These are phyloP conservation scores for Chymomyza caudatula DNA, from an alignment of 2,888 invertebrate species.

Conservation along the genomic window DNA sequence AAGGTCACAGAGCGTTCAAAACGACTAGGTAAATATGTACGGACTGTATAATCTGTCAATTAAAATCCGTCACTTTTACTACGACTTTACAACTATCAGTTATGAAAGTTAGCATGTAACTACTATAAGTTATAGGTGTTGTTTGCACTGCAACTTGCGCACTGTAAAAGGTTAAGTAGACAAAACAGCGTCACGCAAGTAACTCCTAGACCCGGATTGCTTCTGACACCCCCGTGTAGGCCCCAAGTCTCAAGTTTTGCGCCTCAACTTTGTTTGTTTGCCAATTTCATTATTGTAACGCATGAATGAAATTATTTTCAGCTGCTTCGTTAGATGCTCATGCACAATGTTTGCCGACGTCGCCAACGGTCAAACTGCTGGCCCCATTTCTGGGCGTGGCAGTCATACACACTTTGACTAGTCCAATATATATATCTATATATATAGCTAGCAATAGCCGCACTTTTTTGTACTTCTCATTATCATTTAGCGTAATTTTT, in stretches of 20 bases:
- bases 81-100: not conserved
- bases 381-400: conserved; percentile 50
- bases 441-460: not conserved
- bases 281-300: conserved; percentile 68
- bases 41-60: conserved; percentile 39
- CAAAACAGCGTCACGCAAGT: conserved; percentile 17
- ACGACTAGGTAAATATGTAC: not conserved
- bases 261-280: conserved; percentile 46
- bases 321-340: conserved; percentile 35
- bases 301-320: conserved; percentile 59
- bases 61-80: conserved; percentile 28
- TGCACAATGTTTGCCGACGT: conserved; percentile 35
- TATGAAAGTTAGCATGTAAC: not conserved
- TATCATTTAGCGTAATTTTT: conserved; percentile 42
- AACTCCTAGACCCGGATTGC: not conserved
- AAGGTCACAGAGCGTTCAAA: not conserved
- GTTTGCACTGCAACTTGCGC: conserved; percentile 3
- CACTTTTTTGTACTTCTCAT: conserved; percentile 43
- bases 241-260: not conserved
- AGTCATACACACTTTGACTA: not conserved
- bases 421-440: conserved; percentile 9
- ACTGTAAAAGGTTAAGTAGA: conserved; percentile 26
- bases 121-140: not conserved
- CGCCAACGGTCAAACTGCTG: conserved; percentile 39
- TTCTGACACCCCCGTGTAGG: not conserved